Percentiles rank a stretch among this genome's conserved stretches.
These are phyloP conservation scores for Taeniopygia guttata DNA, from an alignment of 2,797 vertebrate species.

Conservation along the genomic window DNA sequence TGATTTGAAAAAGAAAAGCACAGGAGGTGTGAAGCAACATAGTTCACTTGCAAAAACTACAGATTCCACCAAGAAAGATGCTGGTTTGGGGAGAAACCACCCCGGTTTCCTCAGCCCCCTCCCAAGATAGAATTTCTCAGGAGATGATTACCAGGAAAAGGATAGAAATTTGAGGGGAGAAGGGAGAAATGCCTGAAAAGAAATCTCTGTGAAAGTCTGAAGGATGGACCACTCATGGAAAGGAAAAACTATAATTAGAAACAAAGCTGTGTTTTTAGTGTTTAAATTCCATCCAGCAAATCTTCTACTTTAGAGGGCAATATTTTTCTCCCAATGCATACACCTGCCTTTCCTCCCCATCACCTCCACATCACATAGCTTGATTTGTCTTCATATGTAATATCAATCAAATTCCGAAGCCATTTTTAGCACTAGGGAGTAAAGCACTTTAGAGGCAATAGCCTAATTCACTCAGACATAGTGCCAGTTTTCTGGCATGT, in stretches of 20 bases:
- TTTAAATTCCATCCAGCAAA: neutral
- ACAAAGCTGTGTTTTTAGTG: neutral
- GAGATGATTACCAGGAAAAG: neutral
- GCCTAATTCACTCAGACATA: neutral
- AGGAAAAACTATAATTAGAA: neutral
- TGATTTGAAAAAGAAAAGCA: constrained; percentile 67
- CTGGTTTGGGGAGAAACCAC: neutral
- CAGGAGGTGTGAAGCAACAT: constrained; percentile 52
- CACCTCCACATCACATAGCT: neutral
- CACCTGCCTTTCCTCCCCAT: neutral
- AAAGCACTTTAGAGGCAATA: neutral
- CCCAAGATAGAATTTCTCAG: neutral
- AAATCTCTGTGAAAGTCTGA: neutral
- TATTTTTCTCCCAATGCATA: neutral
- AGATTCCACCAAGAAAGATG: neutral
- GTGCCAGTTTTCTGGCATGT: rapidly evolving
- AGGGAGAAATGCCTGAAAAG: neutral
- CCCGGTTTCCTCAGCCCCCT: constrained; percentile 10
- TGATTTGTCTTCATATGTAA: neutral
- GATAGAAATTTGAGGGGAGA: neutral
- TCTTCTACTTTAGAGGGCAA: neutral
- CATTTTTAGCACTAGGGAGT: neutral
- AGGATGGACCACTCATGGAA: neutral
- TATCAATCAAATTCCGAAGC: neutral
- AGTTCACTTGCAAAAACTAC: neutral